Conservation (phyloP, 2,113 vertebrate species). For the Chitala chitala region DNA sequence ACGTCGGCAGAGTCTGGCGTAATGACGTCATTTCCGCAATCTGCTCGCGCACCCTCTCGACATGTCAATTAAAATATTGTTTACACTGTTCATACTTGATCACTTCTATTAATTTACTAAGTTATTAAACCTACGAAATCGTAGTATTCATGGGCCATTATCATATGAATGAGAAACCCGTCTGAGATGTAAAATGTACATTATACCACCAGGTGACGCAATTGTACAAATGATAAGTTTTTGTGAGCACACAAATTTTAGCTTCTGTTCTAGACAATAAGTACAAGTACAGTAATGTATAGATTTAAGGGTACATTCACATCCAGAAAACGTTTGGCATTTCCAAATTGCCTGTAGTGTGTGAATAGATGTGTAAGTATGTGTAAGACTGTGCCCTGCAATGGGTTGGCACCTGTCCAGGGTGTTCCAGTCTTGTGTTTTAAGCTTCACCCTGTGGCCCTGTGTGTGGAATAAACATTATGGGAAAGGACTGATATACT, state of each 20-base stretch:
- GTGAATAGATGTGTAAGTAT: too few relatives aligned
- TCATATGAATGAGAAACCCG: background rate
- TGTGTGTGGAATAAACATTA: too few relatives aligned
- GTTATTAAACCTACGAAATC: background rate
- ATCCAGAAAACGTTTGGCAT: too few relatives aligned
- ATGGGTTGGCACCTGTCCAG: too few relatives aligned
- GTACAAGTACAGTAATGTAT: background rate
- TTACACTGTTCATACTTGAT: background rate
- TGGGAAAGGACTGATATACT: too few relatives aligned
- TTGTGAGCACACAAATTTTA: background rate
- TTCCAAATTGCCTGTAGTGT: too few relatives aligned
- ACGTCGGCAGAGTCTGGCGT: conserved; percentile 70
- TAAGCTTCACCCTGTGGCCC: too few relatives aligned
- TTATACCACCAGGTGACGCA: background rate
- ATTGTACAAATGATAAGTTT: background rate
- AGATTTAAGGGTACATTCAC: background rate
- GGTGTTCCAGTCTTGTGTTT: too few relatives aligned
- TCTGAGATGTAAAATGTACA: too few relatives aligned
- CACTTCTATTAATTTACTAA: background rate
- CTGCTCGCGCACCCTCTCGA: background rate
- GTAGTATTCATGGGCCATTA: background rate
- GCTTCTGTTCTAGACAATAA: background rate
- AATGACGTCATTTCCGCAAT: background rate
- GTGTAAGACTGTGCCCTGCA: too few relatives aligned
- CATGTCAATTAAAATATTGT: background rate